Conservation (phyloP, 2,797 vertebrate species). For the Spatula versicolor region DNA sequence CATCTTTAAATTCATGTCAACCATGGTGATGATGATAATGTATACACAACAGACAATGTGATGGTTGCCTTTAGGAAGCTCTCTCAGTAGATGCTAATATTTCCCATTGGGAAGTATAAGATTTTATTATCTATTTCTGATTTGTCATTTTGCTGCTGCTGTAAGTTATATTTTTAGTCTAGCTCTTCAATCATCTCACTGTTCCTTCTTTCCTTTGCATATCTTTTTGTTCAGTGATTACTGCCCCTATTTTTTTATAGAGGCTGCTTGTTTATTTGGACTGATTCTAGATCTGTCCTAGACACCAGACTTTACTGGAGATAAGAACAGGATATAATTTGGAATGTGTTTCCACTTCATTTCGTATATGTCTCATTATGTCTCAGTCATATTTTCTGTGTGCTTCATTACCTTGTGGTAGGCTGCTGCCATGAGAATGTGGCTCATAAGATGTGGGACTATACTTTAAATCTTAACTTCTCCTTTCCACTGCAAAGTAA, state of each 20-base stretch:
- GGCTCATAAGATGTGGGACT: neutral
- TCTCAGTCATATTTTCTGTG: neutral
- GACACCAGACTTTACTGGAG: neutral
- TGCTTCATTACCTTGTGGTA: neutral
- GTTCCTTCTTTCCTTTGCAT: neutral
- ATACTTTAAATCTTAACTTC: neutral
- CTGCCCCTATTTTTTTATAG: neutral
- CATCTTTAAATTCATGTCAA: neutral
- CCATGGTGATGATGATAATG: neutral
- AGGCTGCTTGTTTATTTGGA: neutral
- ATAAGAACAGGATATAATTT: neutral
- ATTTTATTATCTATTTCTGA: neutral
- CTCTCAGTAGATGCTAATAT: neutral
- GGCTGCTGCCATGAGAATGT: neutral
- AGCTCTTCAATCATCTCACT: neutral
- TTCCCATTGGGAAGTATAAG: neutral
- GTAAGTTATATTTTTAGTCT: neutral
- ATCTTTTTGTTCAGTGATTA: neutral
- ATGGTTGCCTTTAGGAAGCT: neutral
- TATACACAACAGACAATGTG: neutral
- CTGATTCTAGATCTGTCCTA: neutral
- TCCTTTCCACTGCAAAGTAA: neutral
- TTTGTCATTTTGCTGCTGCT: neutral
- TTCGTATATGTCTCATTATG: neutral
- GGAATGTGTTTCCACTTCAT: neutral